Conservation (phyloP, 1,140 invertebrate genomes). For the Micrasema longulum region DNA sequence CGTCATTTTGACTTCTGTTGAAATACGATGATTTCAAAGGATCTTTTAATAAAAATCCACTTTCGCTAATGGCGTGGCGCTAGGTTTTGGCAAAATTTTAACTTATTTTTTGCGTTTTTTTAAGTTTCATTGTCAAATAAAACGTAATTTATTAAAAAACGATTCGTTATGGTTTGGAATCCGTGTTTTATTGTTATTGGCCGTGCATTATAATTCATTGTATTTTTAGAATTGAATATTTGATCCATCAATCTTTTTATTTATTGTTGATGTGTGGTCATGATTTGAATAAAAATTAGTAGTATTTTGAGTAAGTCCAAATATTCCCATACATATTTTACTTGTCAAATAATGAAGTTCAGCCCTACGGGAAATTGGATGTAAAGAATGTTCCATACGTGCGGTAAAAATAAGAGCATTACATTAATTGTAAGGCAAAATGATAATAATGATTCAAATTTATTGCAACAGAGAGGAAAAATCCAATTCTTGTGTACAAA, state of each 20-base stretch:
- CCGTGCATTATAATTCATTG: neutral
- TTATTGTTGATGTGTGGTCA: neutral
- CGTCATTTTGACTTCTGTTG: slow-evolving; percentile 24
- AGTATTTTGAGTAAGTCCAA: neutral
- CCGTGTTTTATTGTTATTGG: neutral
- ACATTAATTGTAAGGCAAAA: too few relatives aligned
- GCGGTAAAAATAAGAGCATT: too few relatives aligned
- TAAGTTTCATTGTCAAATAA: slow-evolving; percentile 21
- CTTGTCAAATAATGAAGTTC: neutral
- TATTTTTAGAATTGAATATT: neutral
- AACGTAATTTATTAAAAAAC: slow-evolving; percentile 19
- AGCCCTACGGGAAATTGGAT: neutral
- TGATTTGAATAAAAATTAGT: neutral
- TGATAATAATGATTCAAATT: too few relatives aligned
- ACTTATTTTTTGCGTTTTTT: neutral
- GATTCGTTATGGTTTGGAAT: slow-evolving; percentile 13
- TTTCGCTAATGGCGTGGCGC: slow-evolving; percentile 23
- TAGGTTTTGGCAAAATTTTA: slow-evolving; percentile 26
- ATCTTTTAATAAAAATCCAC: neutral
- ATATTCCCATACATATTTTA: neutral
- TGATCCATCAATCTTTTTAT: neutral
- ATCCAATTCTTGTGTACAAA: too few relatives aligned
- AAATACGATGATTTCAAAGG: slow-evolving; percentile 25
- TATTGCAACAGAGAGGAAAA: too few relatives aligned
- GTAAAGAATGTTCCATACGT: too few relatives aligned